Evolutionary conservation across 2,113 vertebrate species (phyloP).

Genomic region (Sinocyclocheilus maitianheensis): DNA sequence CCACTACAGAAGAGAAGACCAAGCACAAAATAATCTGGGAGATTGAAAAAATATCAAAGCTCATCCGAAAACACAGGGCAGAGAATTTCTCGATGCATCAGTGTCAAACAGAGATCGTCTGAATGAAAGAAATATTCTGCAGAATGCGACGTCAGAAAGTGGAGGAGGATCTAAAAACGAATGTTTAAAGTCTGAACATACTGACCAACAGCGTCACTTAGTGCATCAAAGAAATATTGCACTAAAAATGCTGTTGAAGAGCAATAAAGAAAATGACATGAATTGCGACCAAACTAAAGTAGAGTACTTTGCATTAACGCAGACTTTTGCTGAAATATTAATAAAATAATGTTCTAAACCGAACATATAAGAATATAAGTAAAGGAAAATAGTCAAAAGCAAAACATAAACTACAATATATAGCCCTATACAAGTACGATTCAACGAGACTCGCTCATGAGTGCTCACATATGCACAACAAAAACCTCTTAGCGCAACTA

Average conservation of each 20-base stretch:
- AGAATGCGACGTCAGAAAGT: conserved; percentile 13
- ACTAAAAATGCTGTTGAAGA: conserved; percentile 44
- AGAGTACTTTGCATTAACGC: too few relatives aligned
- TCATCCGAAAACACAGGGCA: background rate
- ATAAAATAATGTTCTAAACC: background rate
- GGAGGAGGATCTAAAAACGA: conserved; percentile 3
- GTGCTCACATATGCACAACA: background rate
- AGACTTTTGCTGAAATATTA: background rate
- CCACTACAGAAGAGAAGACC: background rate
- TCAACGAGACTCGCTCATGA: background rate
- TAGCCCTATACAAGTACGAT: background rate
- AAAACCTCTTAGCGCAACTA: background rate
- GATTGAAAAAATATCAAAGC: background rate
- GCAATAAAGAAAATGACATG: background rate
- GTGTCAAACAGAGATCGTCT: background rate
- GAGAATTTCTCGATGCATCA: background rate
- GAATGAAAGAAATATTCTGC: background rate
- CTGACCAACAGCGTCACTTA: conserved; percentile 86
- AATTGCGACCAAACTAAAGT: background rate
- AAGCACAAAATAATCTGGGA: background rate
- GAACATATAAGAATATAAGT: background rate
- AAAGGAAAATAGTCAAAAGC: background rate
- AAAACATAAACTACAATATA: background rate
- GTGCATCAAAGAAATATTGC: conserved; percentile 76
- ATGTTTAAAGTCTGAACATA: conserved; percentile 45